Conservation (phyloP, 2,113 vertebrate species). For the Empidonax traillii region DNA sequence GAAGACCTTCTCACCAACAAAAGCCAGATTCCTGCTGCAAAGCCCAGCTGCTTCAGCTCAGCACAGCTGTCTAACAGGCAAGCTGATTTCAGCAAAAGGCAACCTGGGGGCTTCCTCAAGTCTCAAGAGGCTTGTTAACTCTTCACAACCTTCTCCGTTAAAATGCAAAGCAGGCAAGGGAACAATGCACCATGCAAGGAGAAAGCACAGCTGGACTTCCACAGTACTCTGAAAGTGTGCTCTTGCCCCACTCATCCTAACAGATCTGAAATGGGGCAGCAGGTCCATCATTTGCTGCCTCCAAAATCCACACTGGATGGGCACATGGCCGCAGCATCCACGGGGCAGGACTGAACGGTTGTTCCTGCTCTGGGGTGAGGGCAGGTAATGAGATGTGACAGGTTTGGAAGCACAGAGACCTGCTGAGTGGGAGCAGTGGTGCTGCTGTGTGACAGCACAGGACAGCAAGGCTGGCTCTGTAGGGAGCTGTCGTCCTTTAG, state of each 20-base stretch:
- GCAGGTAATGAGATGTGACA: accelerated
- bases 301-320: not conserved
- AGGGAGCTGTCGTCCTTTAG: not conserved
- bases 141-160: not conserved
- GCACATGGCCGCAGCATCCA: not conserved
- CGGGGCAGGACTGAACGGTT: accelerated
- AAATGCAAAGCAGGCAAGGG: not conserved
- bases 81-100: not conserved
- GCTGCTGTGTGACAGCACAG: not conserved
- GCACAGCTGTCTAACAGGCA: not conserved
- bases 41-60: not conserved
- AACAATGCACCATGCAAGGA: not conserved
- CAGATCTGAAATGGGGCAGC: not conserved
- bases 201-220: accelerated
- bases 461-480: not conserved
- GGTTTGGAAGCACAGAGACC: not conserved
- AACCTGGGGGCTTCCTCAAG: not conserved
- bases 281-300: not conserved
- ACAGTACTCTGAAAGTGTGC: not conserved
- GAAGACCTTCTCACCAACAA: not conserved
- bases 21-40: not conserved
- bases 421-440: not conserved
- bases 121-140: not conserved
- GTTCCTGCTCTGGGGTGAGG: not conserved
- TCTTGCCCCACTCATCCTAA: not conserved